Conservation (phyloP, 1,140 invertebrate genomes). For the Drosophila aff. region DNA sequence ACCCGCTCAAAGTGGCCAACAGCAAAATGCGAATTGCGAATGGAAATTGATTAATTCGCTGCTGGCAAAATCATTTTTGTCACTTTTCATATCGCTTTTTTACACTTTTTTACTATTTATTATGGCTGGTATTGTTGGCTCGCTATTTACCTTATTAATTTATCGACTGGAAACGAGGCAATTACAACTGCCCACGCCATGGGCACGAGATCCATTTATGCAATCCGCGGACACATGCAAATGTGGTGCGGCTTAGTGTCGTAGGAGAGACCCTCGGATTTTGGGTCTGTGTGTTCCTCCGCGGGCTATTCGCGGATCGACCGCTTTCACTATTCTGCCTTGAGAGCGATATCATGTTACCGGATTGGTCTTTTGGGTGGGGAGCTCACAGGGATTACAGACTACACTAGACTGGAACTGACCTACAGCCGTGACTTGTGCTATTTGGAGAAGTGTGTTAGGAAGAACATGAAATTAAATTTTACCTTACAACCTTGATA, state of each 20-base stretch:
- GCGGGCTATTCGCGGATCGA: constrained; percentile 43
- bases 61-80: constrained; percentile 67
- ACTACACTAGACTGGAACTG: constrained; percentile 16
- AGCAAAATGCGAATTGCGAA: constrained; percentile 36
- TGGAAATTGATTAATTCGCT: constrained; percentile 54
- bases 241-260: constrained; percentile 71
- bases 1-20: constrained; percentile 37
- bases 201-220: constrained; percentile 56
- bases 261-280: constrained; percentile 55
- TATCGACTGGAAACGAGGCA: constrained; percentile 50
- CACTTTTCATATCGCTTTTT: constrained; percentile 48
- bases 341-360: constrained; percentile 52
- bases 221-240: constrained; percentile 63
- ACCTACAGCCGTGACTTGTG: constrained; percentile 26
- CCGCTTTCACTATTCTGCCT: constrained; percentile 78
- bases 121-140: constrained; percentile 14
- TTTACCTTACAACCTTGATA: not conserved
- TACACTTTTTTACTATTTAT: constrained; percentile 21
- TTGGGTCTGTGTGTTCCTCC: constrained; percentile 27
- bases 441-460: not conserved
- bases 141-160: constrained; percentile 50
- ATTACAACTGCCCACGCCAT: constrained; percentile 48
- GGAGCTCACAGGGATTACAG: constrained; percentile 6
- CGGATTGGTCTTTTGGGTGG: constrained; percentile 6
- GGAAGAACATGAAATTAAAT: not conserved